Percentiles rank a stretch among this genome's conserved stretches.
Conservation (phyloP, 2,888 invertebrate genomes). For the Homarus gammarus region DNA sequence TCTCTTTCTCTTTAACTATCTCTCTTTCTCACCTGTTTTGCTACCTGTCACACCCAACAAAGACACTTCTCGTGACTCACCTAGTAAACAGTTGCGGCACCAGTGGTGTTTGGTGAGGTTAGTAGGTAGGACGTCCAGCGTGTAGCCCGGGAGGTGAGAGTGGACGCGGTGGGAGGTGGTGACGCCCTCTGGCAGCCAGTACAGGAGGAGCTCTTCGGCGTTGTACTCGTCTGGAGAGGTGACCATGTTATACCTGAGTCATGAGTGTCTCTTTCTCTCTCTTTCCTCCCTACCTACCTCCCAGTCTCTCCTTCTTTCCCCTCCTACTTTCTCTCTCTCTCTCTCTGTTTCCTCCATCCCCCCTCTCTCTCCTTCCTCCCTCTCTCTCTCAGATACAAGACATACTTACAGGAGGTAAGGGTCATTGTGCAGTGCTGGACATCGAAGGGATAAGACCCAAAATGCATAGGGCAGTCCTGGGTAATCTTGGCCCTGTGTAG, state of each 20-base stretch:
- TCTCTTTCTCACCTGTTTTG: too few species aligned
- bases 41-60: too few species aligned
- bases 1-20: too few species aligned
- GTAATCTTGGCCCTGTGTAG: neutral
- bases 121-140: neutral
- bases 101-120: neutral
- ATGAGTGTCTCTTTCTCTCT: too few species aligned
- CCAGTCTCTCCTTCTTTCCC: neutral
- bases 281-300: neutral
- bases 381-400: too few species aligned
- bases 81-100: neutral
- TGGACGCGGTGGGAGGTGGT: neutral
- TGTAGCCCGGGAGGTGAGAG: neutral
- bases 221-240: constrained; percentile 15
- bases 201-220: neutral
- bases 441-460: neutral
- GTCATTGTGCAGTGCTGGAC: neutral
- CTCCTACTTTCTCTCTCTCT: neutral
- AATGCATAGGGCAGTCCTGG: neutral
- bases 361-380: neutral
- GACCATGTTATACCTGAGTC: too few species aligned
- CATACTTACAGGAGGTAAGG: neutral
- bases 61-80: neutral
- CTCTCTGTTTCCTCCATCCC: neutral
- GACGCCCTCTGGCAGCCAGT: neutral